These are phyloP conservation scores for Elanoides forficatus DNA, from an alignment of 2,113 vertebrate genomes.

Conservation along the genomic window DNA sequence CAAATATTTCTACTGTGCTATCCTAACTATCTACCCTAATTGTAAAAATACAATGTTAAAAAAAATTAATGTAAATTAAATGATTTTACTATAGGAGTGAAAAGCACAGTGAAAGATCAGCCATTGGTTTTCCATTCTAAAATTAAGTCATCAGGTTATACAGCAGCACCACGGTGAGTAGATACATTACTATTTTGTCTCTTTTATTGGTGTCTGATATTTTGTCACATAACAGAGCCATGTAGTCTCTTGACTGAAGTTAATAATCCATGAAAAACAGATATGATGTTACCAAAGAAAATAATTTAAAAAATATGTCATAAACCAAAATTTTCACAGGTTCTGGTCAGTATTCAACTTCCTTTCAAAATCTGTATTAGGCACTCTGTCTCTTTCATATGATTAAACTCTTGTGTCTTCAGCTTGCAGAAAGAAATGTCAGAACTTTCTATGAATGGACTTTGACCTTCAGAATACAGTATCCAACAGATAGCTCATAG, in stretches of 20 bases:
- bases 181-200: not conserved
- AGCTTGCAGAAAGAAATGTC: not conserved
- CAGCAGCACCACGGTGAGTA: constrained; percentile 75
- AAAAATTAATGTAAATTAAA: not conserved
- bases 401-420: not conserved
- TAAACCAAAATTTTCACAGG: not conserved
- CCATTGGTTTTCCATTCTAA: constrained; percentile 84
- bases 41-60: not conserved
- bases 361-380: not conserved
- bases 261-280: not conserved
- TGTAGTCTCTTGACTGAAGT: not conserved
- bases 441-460: not conserved
- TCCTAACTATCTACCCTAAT: not conserved
- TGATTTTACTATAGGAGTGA: constrained; percentile 28
- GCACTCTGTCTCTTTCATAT: not conserved
- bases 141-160: constrained; percentile 88
- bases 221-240: not conserved
- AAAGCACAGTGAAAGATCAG: constrained; percentile 70
- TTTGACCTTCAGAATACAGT: not conserved
- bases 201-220: not conserved
- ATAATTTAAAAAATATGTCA: not conserved
- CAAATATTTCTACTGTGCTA: not conserved
- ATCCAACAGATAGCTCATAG: not conserved
- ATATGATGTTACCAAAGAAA: not conserved
- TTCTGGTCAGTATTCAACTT: not conserved